Evolutionary conservation across 1,140 invertebrate species (phyloP), one percentile per base, ranked within the genome.

Genomic region (Mercenaria mercenaria): DNA sequence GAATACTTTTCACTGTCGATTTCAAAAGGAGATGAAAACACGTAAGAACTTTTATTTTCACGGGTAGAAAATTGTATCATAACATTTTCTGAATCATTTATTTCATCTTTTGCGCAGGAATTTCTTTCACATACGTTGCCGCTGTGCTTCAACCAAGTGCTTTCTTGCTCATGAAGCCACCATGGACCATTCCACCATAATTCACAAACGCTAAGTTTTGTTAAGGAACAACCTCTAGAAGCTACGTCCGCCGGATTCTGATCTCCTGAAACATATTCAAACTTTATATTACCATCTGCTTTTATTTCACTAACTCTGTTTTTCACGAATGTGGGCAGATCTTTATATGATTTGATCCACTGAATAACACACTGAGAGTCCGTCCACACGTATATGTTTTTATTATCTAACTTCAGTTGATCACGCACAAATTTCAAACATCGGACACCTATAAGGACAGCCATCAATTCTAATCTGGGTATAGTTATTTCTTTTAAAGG

Each of bases 341-440:
- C 10, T 52, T 80, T 80, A 3, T 80, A 8, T 47, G 39, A 47
- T 23, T 15, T 10, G 11, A 80, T 10, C 76, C 76, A 80, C 13
- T 80, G 39, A 20, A 80, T 4, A 29, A 52, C 47, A 80, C 76
- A 80, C 26, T 80, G 39, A 6, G 76, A 80, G 26, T 80, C 76
- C 8, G 76, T 80, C 41, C 39, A 80, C 39, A 80, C 18, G 47
- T 80, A 29, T 52, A 50, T 15, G 15, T 29, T 26, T n/a, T 23
- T 23, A n/a, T n/a, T n/a, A n/a, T n/a, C n/a, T n/a, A 50, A 6
- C 23, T 20, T 10, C 18, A 80, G 20, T n/a, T 80, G 15, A 11
- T 80, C 47, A 15, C 47, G 10, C 18, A 80, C 76, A 52, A 50
- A 80, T 23, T 80, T 80, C 39, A 80, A 52, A 80, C 41, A 47